phyloP scores from a whole-genome alignment of 2,888 invertebrate genomes.

The Lasioglossum marginatum region DNA sequence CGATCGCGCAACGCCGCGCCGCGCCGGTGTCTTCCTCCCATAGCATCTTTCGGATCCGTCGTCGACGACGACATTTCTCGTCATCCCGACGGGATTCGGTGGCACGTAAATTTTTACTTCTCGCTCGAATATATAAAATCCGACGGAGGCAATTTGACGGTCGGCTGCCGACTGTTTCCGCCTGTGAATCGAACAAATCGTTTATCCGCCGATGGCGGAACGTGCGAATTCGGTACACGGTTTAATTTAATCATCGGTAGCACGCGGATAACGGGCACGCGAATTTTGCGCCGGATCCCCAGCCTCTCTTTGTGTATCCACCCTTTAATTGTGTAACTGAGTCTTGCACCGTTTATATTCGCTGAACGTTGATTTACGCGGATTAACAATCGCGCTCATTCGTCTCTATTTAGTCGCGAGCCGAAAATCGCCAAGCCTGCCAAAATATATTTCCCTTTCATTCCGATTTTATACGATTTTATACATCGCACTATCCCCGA shows the following conservation, averaged over 20 bases:
- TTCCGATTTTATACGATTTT: not conserved
- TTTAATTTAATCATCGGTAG: constrained; percentile 51
- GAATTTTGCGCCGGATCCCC: constrained; percentile 36
- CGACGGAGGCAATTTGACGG: constrained; percentile 35
- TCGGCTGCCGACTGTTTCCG: constrained; percentile 27
- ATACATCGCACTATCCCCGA: not conserved
- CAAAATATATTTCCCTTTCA: not conserved
- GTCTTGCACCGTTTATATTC: constrained; percentile 30
- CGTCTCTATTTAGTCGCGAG: constrained; percentile 30
- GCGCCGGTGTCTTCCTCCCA: not conserved
- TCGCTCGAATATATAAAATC: constrained; percentile 23
- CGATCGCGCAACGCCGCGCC: not conserved
- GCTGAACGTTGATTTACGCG: constrained; percentile 42
- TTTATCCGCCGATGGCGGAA: constrained; percentile 31
- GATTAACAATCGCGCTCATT: constrained; percentile 46
- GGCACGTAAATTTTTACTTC: not conserved
- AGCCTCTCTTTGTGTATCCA: constrained; percentile 38
- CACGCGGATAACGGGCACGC: constrained; percentile 26
- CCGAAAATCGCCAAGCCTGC: not conserved
- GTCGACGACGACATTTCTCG: not conserved
- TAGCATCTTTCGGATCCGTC: not conserved
- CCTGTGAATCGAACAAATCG: constrained; percentile 34
- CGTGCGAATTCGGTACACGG: constrained; percentile 39
- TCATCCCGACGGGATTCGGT: not conserved
- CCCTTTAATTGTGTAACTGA: constrained; percentile 47